These are phyloP conservation scores for Probosciger aterrimus DNA, from an alignment of 2,113 vertebrate species.

Conservation along the genomic window DNA sequence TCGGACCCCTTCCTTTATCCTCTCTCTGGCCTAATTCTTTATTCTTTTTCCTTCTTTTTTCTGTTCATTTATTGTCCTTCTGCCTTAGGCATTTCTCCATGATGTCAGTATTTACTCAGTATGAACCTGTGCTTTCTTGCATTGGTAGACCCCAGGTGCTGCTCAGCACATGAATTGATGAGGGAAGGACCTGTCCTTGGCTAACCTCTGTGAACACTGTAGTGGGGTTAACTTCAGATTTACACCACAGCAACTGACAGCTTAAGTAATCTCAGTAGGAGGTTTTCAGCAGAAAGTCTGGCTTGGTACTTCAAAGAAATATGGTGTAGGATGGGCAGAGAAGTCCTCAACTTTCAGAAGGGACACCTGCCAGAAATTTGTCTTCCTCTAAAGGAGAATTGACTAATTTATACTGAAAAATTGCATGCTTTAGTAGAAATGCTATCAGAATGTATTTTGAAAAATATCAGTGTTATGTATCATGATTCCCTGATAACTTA, in stretches of 20 bases:
- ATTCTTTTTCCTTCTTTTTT: not conserved
- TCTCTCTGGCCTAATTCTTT: not conserved
- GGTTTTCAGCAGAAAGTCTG: not conserved
- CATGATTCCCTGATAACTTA: not conserved
- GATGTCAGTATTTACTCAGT: rapidly evolving
- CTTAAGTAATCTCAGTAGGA: not conserved
- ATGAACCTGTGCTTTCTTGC: not conserved
- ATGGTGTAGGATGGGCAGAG: not conserved
- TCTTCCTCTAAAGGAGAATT: not conserved
- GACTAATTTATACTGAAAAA: not conserved
- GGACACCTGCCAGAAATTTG: not conserved
- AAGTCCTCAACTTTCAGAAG: not conserved
- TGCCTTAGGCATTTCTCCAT: not conserved
- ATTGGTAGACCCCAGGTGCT: not conserved
- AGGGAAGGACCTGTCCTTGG: not conserved
- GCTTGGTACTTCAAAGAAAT: not conserved
- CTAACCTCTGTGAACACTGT: not conserved
- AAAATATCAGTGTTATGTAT: not conserved
- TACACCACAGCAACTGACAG: not conserved
- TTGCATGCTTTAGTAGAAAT: not conserved
- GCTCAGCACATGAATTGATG: not conserved
- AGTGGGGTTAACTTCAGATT: not conserved
- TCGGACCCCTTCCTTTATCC: not conserved
- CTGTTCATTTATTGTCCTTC: not conserved
- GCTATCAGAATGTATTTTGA: not conserved